Conservation (phyloP, 2,113 vertebrate species). For the Ceratotherium simum region DNA sequence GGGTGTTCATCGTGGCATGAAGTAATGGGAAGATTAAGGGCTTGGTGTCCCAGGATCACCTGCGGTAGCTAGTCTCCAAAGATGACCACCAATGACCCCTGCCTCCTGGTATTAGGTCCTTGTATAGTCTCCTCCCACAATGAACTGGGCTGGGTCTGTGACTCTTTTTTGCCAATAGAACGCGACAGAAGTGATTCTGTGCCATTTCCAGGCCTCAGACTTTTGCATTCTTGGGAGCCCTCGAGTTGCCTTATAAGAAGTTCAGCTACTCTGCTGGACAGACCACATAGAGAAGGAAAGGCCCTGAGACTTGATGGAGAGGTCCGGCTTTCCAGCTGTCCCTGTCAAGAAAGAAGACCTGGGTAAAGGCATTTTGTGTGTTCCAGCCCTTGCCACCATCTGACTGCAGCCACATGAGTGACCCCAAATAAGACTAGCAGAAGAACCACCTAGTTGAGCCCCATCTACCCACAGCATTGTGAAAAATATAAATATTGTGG, state of each 20-base stretch:
- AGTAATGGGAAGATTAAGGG: background rate
- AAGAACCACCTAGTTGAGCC: background rate
- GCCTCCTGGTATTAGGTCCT: background rate
- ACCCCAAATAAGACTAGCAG: background rate
- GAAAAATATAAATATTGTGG: background rate
- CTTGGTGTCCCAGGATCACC: background rate
- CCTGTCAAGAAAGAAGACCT: background rate
- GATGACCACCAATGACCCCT: background rate
- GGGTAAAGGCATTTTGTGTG: background rate
- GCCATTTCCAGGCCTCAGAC: background rate
- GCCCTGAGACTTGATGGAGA: background rate
- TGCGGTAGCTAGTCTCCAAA: background rate
- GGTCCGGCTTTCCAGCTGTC: background rate
- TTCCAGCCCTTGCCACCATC: background rate
- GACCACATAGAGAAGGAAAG: background rate
- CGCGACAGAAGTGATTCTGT: background rate
- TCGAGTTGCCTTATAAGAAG: background rate
- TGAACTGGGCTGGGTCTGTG: background rate
- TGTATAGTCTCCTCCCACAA: background rate
- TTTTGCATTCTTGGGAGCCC: background rate
- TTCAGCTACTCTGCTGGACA: background rate
- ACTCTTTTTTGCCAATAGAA: background rate
- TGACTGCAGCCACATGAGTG: background rate
- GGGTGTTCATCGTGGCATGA: background rate
- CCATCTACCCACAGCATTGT: background rate